Percentiles rank a stretch among this genome's conserved stretches.
Evolutionary conservation across 2,888 invertebrate genomes (phyloP).

Genomic region (Dynastes tityus): DNA sequence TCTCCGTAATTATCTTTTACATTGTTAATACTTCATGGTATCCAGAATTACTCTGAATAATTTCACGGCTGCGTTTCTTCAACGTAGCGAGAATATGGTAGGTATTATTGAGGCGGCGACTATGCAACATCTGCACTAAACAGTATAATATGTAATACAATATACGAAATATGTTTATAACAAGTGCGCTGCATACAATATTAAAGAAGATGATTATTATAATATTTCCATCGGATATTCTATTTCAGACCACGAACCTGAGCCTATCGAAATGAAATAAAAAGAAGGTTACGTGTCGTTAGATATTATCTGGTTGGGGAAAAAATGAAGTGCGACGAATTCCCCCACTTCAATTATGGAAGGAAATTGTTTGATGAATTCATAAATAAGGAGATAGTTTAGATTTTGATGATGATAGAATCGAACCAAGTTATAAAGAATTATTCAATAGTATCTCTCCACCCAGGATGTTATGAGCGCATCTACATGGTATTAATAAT

Average conservation of each 20-base stretch:
- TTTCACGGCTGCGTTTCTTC: constrained; percentile 63
- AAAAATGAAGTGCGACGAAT: background rate
- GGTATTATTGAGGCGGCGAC: background rate
- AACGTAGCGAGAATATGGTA: background rate
- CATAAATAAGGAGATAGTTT: background rate
- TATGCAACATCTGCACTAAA: background rate
- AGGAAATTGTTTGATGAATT: constrained; percentile 31
- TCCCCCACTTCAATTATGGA: constrained; percentile 9
- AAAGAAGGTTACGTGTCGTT: background rate
- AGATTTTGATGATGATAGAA: background rate
- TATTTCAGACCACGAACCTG: background rate
- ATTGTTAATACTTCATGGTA: constrained; percentile 66
- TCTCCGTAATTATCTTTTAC: constrained; percentile 64
- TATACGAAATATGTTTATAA: no score
- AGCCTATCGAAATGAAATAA: background rate
- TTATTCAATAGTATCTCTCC: no score
- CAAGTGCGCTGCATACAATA: background rate
- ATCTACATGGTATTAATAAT: no score
- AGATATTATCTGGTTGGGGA: background rate
- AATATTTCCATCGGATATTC: background rate
- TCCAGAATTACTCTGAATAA: constrained; percentile 63
- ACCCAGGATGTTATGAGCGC: no score
- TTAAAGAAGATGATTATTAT: background rate
- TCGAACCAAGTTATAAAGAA: no score
- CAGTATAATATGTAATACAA: no score